A percentile compares a stretch with the other conserved stretches of the same genome.
Evolutionary conservation across 2,113 vertebrate species (phyloP).

Genomic region (Prolemur simus): DNA sequence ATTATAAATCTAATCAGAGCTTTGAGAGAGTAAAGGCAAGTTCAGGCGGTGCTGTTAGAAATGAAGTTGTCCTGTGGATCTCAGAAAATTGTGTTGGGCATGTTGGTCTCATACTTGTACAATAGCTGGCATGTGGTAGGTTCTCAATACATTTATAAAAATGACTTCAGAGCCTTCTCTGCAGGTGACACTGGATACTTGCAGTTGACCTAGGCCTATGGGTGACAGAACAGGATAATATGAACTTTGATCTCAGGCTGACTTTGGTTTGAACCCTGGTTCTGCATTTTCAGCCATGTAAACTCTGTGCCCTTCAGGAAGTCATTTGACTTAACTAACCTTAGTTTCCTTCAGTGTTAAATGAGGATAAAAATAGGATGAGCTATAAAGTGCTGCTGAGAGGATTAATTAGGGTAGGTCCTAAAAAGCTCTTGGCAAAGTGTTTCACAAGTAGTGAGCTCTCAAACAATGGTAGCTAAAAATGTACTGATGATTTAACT

Average conservation of each 20-base stretch:
- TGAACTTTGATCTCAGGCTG: not conserved
- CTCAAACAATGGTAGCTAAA: conserved; percentile 14
- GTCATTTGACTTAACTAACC: not conserved
- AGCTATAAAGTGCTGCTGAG: not conserved
- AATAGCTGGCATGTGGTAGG: not conserved
- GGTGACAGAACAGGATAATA: not conserved
- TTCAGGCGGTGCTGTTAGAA: not conserved
- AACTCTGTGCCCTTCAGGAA: not conserved
- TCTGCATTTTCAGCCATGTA: not conserved
- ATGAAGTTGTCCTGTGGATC: not conserved
- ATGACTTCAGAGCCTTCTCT: not conserved
- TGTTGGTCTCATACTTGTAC: not conserved
- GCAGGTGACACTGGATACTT: not conserved
- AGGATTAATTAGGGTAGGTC: not conserved
- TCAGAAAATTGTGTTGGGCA: not conserved
- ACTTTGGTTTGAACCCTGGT: not conserved
- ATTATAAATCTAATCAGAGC: not conserved
- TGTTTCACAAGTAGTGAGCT: not conserved
- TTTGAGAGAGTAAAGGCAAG: not conserved
- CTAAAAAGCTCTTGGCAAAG: not conserved
- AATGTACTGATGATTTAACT: not conserved
- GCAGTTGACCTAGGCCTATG: not conserved
- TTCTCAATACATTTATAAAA: not conserved
- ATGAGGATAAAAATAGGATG: not conserved
- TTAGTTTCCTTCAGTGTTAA: not conserved